phyloP scores from a whole-genome alignment of 2,113 vertebrate genomes.

The Gambusia holbrooki region DNA sequence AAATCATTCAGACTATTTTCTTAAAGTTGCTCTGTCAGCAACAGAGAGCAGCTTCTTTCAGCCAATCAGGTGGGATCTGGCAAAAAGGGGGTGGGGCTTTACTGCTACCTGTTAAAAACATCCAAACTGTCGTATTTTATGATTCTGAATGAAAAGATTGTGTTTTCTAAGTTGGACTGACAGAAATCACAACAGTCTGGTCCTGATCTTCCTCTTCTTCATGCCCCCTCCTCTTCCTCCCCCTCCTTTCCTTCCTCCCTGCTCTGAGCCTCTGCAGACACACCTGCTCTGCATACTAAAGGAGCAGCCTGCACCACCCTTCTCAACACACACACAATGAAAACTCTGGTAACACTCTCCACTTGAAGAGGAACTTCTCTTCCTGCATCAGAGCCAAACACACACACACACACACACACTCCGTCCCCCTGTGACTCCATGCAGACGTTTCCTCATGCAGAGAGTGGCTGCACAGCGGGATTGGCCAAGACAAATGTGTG shows the following conservation, averaged over 20 bases:
- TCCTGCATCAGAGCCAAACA: conserved; percentile 28
- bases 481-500: conserved; percentile 18
- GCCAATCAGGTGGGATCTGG: neutral
- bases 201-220: conserved; percentile 10
- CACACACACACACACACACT: conserved; percentile 29
- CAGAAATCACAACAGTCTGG: neutral
- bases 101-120: neutral
- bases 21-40: neutral
- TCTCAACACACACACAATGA: conserved; percentile 16
- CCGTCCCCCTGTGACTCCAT: conserved; percentile 21
- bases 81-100: neutral
- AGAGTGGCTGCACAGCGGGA: conserved; percentile 29
- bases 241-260: conserved; percentile 52
- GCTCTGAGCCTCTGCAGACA: conserved; percentile 80
- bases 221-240: neutral
- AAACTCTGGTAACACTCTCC: conserved; percentile 45
- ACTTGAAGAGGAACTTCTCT: conserved; percentile 48
- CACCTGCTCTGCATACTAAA: conserved; percentile 87
- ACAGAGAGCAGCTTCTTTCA: neutral
- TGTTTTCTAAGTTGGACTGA: neutral
- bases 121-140: neutral
- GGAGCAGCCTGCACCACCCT: conserved; percentile 69
- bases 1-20: too few relatives aligned
- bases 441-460: conserved; percentile 42
- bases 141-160: neutral